These are phyloP conservation scores for Dromaius novaehollandiae DNA, from an alignment of 2,113 vertebrate species.

Conservation along the genomic window DNA sequence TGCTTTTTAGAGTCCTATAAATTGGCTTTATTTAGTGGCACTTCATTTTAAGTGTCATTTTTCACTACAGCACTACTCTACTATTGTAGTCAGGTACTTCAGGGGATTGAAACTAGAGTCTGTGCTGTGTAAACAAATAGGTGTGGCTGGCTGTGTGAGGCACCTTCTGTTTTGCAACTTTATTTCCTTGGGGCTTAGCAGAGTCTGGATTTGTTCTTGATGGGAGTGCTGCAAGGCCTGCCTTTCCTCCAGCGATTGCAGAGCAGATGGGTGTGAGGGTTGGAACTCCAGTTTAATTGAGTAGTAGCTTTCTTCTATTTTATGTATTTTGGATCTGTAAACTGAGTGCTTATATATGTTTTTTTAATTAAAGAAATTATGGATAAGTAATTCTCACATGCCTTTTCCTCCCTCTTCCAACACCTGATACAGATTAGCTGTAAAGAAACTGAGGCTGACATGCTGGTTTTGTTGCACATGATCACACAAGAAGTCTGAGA, in stretches of 20 bases:
- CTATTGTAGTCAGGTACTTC: not conserved
- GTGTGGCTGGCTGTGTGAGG: not conserved
- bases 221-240: not conserved
- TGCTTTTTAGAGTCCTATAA: not conserved
- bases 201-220: not conserved
- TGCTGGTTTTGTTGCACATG: not conserved
- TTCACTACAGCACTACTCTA: not conserved
- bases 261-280: not conserved
- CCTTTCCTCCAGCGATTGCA: not conserved
- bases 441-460: not conserved
- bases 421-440: not conserved
- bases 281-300: not conserved
- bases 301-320: not conserved
- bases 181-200: not conserved
- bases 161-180: not conserved
- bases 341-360: not conserved
- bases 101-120: not conserved
- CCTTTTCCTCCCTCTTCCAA: not conserved
- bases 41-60: not conserved
- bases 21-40: not conserved
- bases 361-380: not conserved
- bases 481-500: not conserved
- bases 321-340: not conserved
- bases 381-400: not conserved
- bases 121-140: not conserved